Evolutionary conservation across 2,797 vertebrate genomes (phyloP).

Genomic region (Enteromius radiatus): DNA sequence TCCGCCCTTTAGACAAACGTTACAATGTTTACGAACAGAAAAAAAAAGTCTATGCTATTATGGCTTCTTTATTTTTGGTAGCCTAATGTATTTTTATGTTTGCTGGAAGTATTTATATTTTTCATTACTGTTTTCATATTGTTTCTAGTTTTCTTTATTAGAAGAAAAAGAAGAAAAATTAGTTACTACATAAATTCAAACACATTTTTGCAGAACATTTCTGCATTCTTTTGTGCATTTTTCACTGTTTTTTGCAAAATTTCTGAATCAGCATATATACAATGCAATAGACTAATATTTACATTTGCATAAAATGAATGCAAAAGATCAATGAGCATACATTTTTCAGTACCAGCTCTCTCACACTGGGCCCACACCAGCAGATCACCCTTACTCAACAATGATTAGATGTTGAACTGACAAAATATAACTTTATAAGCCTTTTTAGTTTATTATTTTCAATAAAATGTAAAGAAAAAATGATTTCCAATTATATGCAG

Average conservation of each 20-base stretch:
- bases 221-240: not conserved
- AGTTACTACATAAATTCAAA: not conserved
- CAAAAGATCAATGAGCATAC: not conserved
- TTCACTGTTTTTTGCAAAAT: not conserved
- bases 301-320: not conserved
- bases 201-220: not conserved
- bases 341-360: not conserved
- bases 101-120: no score
- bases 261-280: not conserved
- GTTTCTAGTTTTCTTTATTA: no score
- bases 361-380: not conserved
- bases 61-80: no score
- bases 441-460: not conserved
- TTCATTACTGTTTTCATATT: no score
- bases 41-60: no score
- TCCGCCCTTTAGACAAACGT: no score
- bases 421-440: not conserved
- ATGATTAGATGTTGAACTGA: not conserved
- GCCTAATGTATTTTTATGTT: no score
- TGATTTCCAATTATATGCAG: not conserved
- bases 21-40: no score
- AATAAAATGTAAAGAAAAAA: not conserved
- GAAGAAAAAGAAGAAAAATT: no score
- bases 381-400: not conserved
- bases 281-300: not conserved